Base-by-base conservation (phyloP, 2,113 vertebrate genomes). In the Isichthys henryi region DNA sequence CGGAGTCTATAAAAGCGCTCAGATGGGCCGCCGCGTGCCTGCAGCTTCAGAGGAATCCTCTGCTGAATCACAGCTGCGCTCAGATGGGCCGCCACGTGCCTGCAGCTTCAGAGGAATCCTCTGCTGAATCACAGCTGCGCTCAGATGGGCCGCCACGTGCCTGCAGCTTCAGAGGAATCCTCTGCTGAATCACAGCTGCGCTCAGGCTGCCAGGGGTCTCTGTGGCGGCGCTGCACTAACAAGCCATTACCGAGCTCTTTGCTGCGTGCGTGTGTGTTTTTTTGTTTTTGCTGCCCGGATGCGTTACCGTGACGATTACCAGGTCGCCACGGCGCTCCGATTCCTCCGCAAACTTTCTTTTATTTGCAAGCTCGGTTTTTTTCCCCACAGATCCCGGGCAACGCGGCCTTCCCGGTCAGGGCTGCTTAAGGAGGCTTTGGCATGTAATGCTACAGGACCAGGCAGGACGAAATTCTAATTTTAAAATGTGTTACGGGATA, bases 31-130 rank as follows among this genome's bases (percentile, higher is more conserved):
- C n/a, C n/a, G n/a, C n/a, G n/a, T n/a, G n/a, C n/a, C n/a, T n/a
- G n/a, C n/a, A n/a, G n/a, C n/a, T n/a, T n/a, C n/a, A n/a, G n/a
- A n/a, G n/a, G n/a, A n/a, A n/a, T n/a, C n/a, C n/a, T n/a, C n/a
- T n/a, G n/a, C n/a, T n/a, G n/a, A n/a, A n/a, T n/a, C n/a, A n/a
- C n/a, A n/a, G n/a, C n/a, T n/a, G n/a, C n/a, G n/a, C n/a, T n/a
- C n/a, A n/a, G n/a, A n/a, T 93, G 93, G 95, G 95, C 94, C 93
- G 94, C 95, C 96, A 96, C 95, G 95, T 96, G 95, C 94, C 95
- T 96, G 95, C 95, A 96, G 95, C 62, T 27, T 96, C 95, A 94
- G 62, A 94, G 94, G 94, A 94, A 95, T 95, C 93, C 92, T 94
- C 93, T 92, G 94, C 94, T 94, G 93, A 95, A 94, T 95, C 89